phyloP scores from a whole-genome alignment of 2,797 vertebrate genomes.

The Antennarius maculatus region DNA sequence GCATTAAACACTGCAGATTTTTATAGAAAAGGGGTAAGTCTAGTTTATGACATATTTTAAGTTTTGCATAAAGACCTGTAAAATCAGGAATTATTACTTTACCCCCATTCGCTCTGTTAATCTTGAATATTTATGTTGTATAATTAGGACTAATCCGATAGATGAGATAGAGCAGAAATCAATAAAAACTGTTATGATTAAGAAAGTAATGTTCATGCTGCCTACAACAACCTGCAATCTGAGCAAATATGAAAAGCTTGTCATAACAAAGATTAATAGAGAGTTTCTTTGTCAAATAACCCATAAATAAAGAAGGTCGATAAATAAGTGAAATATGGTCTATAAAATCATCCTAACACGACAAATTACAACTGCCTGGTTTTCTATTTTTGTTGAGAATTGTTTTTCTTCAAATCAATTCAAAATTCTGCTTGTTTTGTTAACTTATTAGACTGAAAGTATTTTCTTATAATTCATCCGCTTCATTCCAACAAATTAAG shows the following conservation, averaged over 20 bases:
- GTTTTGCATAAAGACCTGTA: background rate
- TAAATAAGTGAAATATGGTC: background rate
- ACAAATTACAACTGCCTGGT: background rate
- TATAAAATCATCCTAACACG: background rate
- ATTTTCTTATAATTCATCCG: background rate
- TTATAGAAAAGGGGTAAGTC: background rate
- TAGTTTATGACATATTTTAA: background rate
- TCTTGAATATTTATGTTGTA: background rate
- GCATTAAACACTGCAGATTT: constrained; percentile 17
- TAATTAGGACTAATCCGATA: background rate
- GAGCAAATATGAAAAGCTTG: background rate
- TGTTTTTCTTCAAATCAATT: too few relatives aligned
- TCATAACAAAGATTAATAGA: background rate
- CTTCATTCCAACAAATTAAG: background rate
- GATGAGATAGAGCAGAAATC: background rate
- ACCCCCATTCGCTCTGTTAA: accelerated
- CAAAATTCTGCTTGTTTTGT: background rate
- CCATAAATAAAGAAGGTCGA: too few relatives aligned
- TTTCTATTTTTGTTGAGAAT: too few relatives aligned
- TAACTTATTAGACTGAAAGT: background rate
- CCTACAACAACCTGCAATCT: too few relatives aligned
- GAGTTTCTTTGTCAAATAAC: too few relatives aligned
- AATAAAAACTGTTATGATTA: background rate
- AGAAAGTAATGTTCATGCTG: background rate
- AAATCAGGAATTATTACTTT: background rate